phyloP scores from a whole-genome alignment of 2,888 invertebrate species.

The Atethmia centrago region DNA sequence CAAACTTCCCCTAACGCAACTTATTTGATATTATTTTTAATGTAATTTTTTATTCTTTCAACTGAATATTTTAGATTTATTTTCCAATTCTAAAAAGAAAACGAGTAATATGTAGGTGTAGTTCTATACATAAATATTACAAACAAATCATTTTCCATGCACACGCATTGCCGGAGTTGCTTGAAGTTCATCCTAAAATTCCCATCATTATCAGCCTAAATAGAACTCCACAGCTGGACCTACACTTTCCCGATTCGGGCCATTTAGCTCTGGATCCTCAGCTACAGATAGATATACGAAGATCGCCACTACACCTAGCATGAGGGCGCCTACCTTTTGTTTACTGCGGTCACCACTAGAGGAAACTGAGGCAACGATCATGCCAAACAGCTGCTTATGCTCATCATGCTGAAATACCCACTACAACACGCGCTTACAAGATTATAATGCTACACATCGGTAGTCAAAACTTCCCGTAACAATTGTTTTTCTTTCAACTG shows the following conservation, averaged over 20 bases:
- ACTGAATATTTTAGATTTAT: background rate
- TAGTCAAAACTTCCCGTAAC: no score
- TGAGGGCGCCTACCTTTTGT: no score
- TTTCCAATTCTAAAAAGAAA: no score
- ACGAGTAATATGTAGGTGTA: background rate
- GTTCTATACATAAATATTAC: no score
- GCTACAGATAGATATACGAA: background rate
- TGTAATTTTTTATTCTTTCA: background rate
- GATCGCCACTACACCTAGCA: background rate
- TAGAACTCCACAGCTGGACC: background rate
- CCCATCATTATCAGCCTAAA: background rate
- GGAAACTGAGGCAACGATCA: background rate
- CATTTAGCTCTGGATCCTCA: no score
- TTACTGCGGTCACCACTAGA: no score
- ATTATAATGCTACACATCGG: no score
- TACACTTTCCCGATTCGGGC: background rate
- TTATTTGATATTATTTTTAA: background rate
- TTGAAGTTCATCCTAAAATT: background rate
- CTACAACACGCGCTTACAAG: no score
- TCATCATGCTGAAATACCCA: no score
- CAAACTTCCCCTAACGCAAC: slow-evolving; percentile 18
- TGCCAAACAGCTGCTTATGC: no score
- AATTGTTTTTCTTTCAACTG: no score
- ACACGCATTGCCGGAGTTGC: background rate
- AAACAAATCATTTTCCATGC: background rate